phyloP scores from a whole-genome alignment of 2,113 vertebrate species.

The Ginglymostoma cirratum region DNA sequence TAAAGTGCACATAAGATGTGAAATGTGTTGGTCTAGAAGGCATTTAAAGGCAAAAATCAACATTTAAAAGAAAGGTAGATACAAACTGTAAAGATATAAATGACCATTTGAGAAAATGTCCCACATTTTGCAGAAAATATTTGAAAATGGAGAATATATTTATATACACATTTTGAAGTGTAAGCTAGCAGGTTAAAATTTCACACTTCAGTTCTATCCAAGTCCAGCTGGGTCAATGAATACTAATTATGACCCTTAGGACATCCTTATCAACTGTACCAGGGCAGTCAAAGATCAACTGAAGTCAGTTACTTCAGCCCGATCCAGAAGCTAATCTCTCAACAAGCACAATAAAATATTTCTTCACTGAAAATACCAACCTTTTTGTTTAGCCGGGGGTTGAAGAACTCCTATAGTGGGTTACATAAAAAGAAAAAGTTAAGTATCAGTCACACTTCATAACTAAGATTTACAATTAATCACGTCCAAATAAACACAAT shows the following conservation, averaged over 20 bases:
- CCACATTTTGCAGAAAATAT: not conserved
- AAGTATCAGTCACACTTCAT: not conserved
- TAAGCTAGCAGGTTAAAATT: not conserved
- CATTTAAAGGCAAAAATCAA: not conserved
- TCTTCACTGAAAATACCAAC: constrained; percentile 1
- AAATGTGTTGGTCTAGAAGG: not conserved
- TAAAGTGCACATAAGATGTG: not conserved
- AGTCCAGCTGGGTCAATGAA: not conserved
- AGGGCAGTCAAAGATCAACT: not conserved
- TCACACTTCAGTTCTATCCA: not conserved
- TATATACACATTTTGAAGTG: not conserved
- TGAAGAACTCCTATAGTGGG: constrained; percentile 4
- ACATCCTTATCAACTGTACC: not conserved
- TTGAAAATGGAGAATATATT: not conserved
- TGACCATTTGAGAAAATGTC: not conserved
- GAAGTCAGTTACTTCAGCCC: not conserved
- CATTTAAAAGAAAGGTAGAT: not conserved
- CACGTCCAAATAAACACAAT: not conserved
- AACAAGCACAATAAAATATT: not conserved
- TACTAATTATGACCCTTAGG: not conserved
- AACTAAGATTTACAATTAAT: not conserved
- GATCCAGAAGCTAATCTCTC: not conserved
- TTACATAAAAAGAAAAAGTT: not conserved
- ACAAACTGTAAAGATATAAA: not conserved
- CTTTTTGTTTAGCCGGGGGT: constrained; percentile 31